Evolutionary conservation across 2,113 vertebrate genomes (phyloP).

Genomic region (Dipodomys spectabilis): DNA sequence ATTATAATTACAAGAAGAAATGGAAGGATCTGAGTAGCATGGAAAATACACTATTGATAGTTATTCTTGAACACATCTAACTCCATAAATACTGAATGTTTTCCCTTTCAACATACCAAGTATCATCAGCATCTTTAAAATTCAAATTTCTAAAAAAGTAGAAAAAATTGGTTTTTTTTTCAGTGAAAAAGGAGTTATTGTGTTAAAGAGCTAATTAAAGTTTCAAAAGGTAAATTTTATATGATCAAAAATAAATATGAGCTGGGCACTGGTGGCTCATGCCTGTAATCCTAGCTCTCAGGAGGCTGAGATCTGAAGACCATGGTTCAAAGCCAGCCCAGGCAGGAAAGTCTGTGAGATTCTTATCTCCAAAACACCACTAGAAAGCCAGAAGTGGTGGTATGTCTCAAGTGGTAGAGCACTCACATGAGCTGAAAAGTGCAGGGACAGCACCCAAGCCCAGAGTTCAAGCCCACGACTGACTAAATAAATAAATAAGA

Average conservation of each 20-base stretch:
- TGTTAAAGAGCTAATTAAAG: slow-evolving; percentile 32
- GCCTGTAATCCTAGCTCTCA: too few species aligned
- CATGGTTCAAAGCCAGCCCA: too few species aligned
- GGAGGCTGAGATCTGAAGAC: too few species aligned
- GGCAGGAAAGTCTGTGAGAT: too few species aligned
- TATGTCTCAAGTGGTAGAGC: too few species aligned
- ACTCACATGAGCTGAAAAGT: too few species aligned
- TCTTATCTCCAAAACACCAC: too few species aligned
- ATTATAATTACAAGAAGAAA: slow-evolving; percentile 9
- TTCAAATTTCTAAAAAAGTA: background rate
- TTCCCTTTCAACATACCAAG: background rate
- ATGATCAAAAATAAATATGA: slow-evolving; percentile 2
- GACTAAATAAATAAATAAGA: background rate
- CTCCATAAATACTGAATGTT: background rate
- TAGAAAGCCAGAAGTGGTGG: too few species aligned
- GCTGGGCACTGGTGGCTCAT: too few species aligned
- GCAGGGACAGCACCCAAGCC: too few species aligned
- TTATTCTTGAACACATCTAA: slow-evolving; percentile 40
- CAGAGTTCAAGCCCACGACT: too few species aligned
- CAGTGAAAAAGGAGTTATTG: background rate
- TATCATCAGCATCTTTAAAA: slow-evolving; percentile 12
- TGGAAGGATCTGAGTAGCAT: background rate
- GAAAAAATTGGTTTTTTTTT: background rate
- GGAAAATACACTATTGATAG: background rate
- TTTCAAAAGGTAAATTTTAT: background rate